Conservation (phyloP, 2,888 invertebrate species). For the Agrochola lychnidis region DNA sequence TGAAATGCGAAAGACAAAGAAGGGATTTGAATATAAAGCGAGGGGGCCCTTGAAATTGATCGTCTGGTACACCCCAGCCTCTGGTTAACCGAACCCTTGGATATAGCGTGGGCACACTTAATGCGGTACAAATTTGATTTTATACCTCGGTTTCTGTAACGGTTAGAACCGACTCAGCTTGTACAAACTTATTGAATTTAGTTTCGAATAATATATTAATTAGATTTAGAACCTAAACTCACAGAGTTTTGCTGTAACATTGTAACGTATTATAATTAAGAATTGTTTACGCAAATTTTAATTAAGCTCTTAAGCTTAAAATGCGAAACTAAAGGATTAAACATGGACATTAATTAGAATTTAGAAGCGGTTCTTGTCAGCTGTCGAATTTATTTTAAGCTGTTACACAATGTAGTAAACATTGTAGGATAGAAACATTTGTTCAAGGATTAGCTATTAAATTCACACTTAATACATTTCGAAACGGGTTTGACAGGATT, state of each 20-base stretch:
- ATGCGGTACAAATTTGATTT: conserved; percentile 89
- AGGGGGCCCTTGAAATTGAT: conserved; percentile 89
- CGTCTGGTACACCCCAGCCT: conserved; percentile 85
- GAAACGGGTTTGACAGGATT: conserved; percentile 71
- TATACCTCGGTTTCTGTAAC: conserved; percentile 68
- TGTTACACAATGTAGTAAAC: conserved; percentile 44
- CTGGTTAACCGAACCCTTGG: conserved; percentile 87
- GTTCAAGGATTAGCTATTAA: conserved; percentile 53
- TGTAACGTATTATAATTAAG: conserved; percentile 29
- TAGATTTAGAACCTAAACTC: conserved; percentile 30
- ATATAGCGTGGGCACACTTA: conserved; percentile 79
- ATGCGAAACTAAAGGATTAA: conserved; percentile 44
- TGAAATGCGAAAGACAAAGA: conserved; percentile 88
- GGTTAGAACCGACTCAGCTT: conserved; percentile 45
- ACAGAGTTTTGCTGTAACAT: conserved; percentile 20
- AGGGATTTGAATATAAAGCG: conserved; percentile 88
- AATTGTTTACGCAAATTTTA: conserved; percentile 38
- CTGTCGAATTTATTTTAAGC: conserved; percentile 40
- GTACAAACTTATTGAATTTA: conserved; percentile 63
- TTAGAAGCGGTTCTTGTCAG: conserved; percentile 29
- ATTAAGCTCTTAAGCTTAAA: conserved; percentile 27
- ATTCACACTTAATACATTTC: conserved; percentile 57
- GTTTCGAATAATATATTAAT: conserved; percentile 44
- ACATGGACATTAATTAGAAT: conserved; percentile 45
- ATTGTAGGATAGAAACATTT: conserved; percentile 43